Base-by-base conservation (phyloP, 2,888 invertebrate genomes). In the Sylvicola fuscatus region DNA sequence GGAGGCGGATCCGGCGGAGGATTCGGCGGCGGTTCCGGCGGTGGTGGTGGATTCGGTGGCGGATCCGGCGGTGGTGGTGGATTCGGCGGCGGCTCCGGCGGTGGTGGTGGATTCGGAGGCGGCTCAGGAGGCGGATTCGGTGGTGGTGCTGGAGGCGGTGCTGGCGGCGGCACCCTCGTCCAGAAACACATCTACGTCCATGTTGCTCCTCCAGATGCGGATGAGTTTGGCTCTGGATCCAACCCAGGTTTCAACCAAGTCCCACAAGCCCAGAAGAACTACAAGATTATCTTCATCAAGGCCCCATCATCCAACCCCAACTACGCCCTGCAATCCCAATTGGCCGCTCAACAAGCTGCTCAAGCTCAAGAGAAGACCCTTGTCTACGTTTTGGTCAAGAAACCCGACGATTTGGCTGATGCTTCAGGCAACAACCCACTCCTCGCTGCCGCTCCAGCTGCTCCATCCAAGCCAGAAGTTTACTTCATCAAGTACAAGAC, bases 141-240 rank as follows among this genome's bases (percentile, higher is more conserved):
- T 10, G 5, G 5, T 29, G 30, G 30, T 7, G 30, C 7, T 10
- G 30, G 30, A 7, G n/a, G n/a, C 14, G 30, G 30, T 12, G 30
- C 30, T 29, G 30, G 14, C 14, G 30, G 14, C 10, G 12, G 14
- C 30, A 30, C 30, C 14, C 11, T 30, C 14, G 31, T 35, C 15
- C 29, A 35, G 16, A 35, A 35, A 14, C 29, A 35, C 15, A 35
- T 35, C 16, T 35, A 35, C 30, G 35, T 35, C 6, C 35, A 35
- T 30, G 29, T 35, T n/a, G 29, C 35, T 12, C 35, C 35, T 12
- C 34, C 34, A 34, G 34, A 34, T 14, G 14, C 12, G 26, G 34
- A 34, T 13, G 32, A 32, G 11, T 3, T 11, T 5, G 13, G 11
- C 14, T 5, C 12, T 3, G 10, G 12, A 14, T 8, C n/a, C 7